phyloP scores from a whole-genome alignment of 2,797 vertebrate species.

The Schizothorax lantsangensis region DNA sequence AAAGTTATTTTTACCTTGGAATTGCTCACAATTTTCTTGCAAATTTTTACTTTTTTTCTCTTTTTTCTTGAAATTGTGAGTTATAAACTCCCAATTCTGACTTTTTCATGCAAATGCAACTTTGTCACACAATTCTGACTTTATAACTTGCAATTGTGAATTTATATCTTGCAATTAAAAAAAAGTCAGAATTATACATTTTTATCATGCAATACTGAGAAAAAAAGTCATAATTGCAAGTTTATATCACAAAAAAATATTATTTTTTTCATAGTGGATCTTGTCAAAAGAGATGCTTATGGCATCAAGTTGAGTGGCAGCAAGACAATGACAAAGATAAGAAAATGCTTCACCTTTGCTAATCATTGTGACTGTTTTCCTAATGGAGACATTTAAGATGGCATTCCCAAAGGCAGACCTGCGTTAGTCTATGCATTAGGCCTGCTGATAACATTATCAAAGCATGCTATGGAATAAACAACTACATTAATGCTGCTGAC shows the following conservation, averaged over 20 bases:
- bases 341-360: constrained; percentile 27
- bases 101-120: neutral
- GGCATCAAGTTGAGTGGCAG: constrained; percentile 2
- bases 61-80: too few relatives aligned
- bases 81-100: neutral
- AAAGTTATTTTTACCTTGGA: too few relatives aligned
- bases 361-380: constrained; percentile 34
- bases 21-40: too few relatives aligned
- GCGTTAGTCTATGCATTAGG: constrained; percentile 9
- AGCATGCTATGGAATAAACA: constrained; percentile 23
- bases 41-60: too few relatives aligned
- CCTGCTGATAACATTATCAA: constrained; percentile 48
- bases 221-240: neutral
- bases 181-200: neutral
- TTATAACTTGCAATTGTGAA: neutral
- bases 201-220: neutral
- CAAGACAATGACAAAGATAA: constrained; percentile 35
- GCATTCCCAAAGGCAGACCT: constrained; percentile 9
- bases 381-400: constrained; percentile 39
- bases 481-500: neutral
- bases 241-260: neutral
- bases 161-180: too few relatives aligned
- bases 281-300: neutral
- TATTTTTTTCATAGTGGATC: neutral
- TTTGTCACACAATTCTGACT: neutral